phyloP scores from a whole-genome alignment of 2,113 vertebrate species.

The Planiliza haematocheilus region DNA sequence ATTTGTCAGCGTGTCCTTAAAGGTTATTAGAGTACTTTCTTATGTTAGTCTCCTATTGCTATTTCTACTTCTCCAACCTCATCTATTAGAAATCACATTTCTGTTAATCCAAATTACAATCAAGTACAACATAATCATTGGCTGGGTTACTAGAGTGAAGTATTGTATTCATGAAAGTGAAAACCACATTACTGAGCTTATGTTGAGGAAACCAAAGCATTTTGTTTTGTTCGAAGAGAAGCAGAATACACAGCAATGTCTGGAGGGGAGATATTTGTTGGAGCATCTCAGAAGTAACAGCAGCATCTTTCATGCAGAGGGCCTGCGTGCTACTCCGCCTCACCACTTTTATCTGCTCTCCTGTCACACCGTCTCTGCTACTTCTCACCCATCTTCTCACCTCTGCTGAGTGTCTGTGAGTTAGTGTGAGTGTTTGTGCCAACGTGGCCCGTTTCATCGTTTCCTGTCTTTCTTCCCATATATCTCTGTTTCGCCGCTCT shows the following conservation, averaged over 20 bases:
- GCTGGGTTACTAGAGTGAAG: background rate
- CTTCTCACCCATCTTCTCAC: constrained; percentile 50
- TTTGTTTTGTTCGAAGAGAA: too few species aligned
- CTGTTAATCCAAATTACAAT: background rate
- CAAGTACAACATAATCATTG: background rate
- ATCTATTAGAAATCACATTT: background rate
- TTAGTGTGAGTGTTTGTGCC: constrained; percentile 10
- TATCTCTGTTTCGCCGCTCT: constrained; percentile 11
- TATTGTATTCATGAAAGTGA: background rate
- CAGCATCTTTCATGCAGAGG: background rate
- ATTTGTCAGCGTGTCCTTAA: constrained; percentile 12
- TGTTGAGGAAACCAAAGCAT: too few species aligned
- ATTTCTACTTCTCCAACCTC: background rate
- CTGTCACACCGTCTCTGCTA: constrained; percentile 32
- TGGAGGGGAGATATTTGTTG: too few species aligned
- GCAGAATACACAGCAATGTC: too few species aligned
- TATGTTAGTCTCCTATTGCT: too few species aligned
- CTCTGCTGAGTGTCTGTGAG: constrained; percentile 26
- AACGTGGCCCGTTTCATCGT: constrained; percentile 35
- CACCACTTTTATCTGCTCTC: constrained; percentile 12
- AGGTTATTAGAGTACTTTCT: background rate
- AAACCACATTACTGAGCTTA: rapidly evolving
- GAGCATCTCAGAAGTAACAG: background rate
- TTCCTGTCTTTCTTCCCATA: constrained; percentile 45
- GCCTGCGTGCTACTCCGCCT: background rate